Base-by-base conservation (phyloP, 37 sponge, comb jelly and placozoan species). In the Theonella swinhoei region DNA sequence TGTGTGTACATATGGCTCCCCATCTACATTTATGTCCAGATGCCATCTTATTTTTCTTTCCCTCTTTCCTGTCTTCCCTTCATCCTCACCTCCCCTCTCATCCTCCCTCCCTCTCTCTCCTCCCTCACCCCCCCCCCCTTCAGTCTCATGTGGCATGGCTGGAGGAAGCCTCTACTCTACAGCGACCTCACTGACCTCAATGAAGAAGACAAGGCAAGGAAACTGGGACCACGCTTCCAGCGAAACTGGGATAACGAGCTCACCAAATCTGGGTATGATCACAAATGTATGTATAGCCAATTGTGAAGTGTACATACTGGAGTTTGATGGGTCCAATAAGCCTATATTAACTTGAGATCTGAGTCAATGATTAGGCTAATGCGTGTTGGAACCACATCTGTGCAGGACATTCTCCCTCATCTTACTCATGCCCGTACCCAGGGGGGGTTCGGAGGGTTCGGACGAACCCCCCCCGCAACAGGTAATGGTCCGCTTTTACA, bases 131-230 rank as follows among this genome's bases (percentile, higher is more conserved):
- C 28, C 28, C 23, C 72, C 40, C 66, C 29, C 23, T 75, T 26
- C 42, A 91, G 92, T 0, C 77, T 85, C 61, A 90, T 96, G 38
- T 81, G 76, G 74, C 42, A 43, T 23, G 97, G 97, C 3, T 96
- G 85, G 80, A 42, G 87, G 42, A 63, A 75, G 25, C 64, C 97
- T 4, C 80, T 96, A 17, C 39, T 78, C 33, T 68, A 88, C 63
- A 39, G 60, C 30, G 94, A 96, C 77, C 81, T 96, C 39, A 84
- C 81, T 54, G 84, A 76, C 24, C 90, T 96, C 39, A 85, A 86
- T 68, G 39, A 68, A 3, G 38, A 80, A 4, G 94, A 93, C 67
- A 91, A 70, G 84, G 79, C 92, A 19, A 28, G 41, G 2, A 40
- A 28, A 7, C 75, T 91, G 59, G 89, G 79, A 29, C 89, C 91